These are phyloP conservation scores for Drosophila lacertosa DNA, from an alignment of 1,140 invertebrate species.

Conservation along the genomic window DNA sequence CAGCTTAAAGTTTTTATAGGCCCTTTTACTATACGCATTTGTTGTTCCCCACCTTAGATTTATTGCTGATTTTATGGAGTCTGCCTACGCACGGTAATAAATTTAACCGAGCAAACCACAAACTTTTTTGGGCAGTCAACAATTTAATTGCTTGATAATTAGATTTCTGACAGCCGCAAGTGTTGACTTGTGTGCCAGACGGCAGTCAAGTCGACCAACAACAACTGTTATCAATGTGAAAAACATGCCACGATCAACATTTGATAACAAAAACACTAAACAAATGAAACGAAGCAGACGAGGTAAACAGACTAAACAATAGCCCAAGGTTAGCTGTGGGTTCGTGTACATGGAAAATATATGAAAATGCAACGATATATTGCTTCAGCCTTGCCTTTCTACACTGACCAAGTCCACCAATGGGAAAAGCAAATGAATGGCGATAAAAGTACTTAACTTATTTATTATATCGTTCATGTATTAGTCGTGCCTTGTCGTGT, in stretches of 20 bases:
- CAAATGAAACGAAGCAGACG: slow-evolving; percentile 18
- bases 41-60: slow-evolving; percentile 21
- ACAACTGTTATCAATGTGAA: slow-evolving; percentile 27
- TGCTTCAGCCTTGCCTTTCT: too few species aligned
- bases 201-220: not conserved
- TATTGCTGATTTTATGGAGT: slow-evolving; percentile 29
- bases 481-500: not conserved
- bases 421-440: not conserved
- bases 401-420: too few species aligned
- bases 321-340: slow-evolving; percentile 19
- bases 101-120: slow-evolving; percentile 21
- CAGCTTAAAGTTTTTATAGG: not conserved
- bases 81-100: slow-evolving; percentile 26
- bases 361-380: too few species aligned
- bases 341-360: too few species aligned
- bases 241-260: slow-evolving; percentile 13
- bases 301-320: slow-evolving; percentile 16
- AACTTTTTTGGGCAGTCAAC: slow-evolving; percentile 36
- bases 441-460: not conserved
- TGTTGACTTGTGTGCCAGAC: slow-evolving; percentile 5
- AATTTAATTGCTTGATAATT: slow-evolving; percentile 53
- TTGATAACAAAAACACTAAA: slow-evolving; percentile 39
- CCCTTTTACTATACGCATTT: slow-evolving; percentile 7
- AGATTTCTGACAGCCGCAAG: slow-evolving; percentile 26
- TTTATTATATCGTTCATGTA: not conserved